Conservation (phyloP, 2,888 invertebrate species). For the Chymomyza amoena region DNA sequence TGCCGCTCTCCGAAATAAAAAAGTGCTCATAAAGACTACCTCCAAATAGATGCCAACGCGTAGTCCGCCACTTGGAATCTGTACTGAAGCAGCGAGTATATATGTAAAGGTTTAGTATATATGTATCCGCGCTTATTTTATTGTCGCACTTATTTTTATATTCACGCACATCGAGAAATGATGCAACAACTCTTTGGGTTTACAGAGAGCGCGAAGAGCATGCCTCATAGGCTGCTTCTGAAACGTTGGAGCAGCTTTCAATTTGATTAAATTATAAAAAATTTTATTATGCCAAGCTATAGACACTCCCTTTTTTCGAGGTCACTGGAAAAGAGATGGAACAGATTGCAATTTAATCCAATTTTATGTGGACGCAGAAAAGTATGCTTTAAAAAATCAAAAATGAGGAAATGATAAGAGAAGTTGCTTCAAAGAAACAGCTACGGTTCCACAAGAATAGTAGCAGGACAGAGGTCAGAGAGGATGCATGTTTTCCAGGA, state of each 20-base stretch:
- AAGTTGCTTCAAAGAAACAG: not conserved
- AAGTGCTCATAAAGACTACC: slow-evolving; percentile 59
- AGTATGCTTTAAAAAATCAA: slow-evolving; percentile 17
- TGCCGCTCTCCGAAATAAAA: slow-evolving; percentile 37
- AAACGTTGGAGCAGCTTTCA: slow-evolving; percentile 35
- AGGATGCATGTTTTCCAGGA: no score
- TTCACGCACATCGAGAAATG: slow-evolving; percentile 44
- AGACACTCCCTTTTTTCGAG: slow-evolving; percentile 26
- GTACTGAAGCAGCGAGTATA: slow-evolving; percentile 26
- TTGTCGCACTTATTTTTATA: slow-evolving; percentile 60
- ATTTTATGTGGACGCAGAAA: slow-evolving; percentile 38
- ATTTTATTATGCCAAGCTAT: slow-evolving; percentile 50
- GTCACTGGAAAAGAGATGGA: not conserved
- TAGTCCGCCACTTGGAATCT: slow-evolving; percentile 42
- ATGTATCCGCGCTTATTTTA: slow-evolving; percentile 61
- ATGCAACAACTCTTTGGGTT: slow-evolving; percentile 10
- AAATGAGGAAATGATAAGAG: not conserved
- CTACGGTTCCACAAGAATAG: no score
- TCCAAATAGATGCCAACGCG: not conserved
- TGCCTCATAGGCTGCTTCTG: not conserved
- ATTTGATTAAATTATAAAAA: slow-evolving; percentile 74
- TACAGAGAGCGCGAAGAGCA: not conserved
- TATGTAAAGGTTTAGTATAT: not conserved
- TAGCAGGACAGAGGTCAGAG: no score
- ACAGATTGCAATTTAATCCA: slow-evolving; percentile 35